Conservation (phyloP, 2,113 vertebrate species). For the Euleptes europaea region DNA sequence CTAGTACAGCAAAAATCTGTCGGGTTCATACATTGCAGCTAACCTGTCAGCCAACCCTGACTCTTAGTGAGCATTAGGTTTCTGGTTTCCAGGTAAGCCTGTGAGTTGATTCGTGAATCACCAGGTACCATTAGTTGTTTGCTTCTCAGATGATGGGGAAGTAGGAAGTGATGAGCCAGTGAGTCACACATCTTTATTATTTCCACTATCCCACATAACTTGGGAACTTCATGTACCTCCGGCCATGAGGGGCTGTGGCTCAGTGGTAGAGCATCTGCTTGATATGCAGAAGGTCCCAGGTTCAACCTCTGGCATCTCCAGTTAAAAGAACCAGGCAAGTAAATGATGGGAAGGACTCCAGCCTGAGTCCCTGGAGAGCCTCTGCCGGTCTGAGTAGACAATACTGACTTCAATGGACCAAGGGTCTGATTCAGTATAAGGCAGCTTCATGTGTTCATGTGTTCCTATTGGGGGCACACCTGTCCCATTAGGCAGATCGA, state of each 20-base stretch:
- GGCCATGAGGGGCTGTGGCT: too few species aligned
- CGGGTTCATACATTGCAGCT: not conserved
- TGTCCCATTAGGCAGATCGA: not conserved
- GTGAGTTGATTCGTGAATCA: not conserved
- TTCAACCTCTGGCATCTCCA: too few species aligned
- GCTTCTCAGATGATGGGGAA: not conserved
- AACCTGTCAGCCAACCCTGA: too few species aligned
- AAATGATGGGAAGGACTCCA: too few species aligned
- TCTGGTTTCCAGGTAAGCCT: not conserved
- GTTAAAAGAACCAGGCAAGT: too few species aligned
- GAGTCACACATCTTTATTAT: not conserved
- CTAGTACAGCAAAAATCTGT: not conserved
- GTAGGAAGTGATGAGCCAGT: not conserved
- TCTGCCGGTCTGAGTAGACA: too few species aligned
- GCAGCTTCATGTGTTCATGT: too few species aligned
- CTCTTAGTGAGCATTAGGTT: not conserved
- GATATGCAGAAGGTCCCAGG: too few species aligned
- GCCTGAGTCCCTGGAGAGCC: too few species aligned
- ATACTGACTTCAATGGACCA: too few species aligned
- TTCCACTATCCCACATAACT: not conserved
- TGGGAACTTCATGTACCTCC: not conserved
- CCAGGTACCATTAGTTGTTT: not conserved
- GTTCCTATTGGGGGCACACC: not conserved
- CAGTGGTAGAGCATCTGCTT: too few species aligned
- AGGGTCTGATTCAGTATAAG: too few species aligned